Percentiles rank a stretch among this genome's conserved stretches.
These are phyloP conservation scores for Mystacides longicornis DNA, from an alignment of 2,888 invertebrate genomes.

Conservation along the genomic window DNA sequence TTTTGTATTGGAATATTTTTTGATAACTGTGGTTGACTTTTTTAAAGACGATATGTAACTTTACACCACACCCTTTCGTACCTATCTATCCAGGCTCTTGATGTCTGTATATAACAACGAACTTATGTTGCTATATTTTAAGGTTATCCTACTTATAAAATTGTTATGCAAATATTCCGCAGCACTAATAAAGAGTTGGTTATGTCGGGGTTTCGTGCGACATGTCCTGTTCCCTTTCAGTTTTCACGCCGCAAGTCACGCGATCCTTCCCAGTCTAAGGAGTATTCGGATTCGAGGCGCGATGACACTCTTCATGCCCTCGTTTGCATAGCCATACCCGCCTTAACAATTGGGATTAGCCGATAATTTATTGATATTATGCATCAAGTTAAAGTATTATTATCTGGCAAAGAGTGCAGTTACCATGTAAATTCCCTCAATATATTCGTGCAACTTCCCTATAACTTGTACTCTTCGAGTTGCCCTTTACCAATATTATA, in stretches of 20 bases:
- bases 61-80: too few species aligned
- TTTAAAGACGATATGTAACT: too few species aligned
- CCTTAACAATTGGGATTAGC: constrained; percentile 1
- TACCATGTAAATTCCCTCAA: not conserved
- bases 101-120: too few species aligned
- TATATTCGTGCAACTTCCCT: not conserved
- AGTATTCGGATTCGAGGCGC: not conserved
- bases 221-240: not conserved
- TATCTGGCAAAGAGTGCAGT: not conserved
- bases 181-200: too few species aligned
- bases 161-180: too few species aligned
- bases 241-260: not conserved
- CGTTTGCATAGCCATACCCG: constrained; percentile 1
- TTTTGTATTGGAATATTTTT: too few species aligned
- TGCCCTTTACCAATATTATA: not conserved
- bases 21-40: too few species aligned
- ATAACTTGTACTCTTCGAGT: not conserved
- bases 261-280: not conserved
- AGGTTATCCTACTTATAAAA: too few species aligned
- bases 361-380: not conserved
- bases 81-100: too few species aligned
- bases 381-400: not conserved
- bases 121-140: too few species aligned
- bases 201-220: not conserved
- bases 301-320: not conserved